Evolutionary conservation across 2,797 vertebrate species (phyloP).

Genomic region (Pseudochromis fuscus): DNA sequence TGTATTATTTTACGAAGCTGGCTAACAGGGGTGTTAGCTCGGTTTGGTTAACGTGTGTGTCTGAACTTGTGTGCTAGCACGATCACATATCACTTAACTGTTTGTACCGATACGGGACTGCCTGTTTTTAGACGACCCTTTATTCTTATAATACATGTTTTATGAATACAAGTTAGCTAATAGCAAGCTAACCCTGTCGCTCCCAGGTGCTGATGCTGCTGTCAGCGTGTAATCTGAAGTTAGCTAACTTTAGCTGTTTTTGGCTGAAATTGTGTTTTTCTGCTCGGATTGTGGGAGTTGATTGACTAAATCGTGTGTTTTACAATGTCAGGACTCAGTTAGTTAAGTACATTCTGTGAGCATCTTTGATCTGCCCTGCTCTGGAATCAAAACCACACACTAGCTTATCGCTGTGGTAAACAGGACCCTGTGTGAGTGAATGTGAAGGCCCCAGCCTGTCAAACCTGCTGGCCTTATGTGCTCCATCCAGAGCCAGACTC

Average conservation of each 20-base stretch:
- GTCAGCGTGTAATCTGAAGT: not conserved
- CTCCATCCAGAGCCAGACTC: slow-evolving; percentile 10
- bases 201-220: slow-evolving; percentile 33
- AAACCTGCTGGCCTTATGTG: slow-evolving; percentile 32
- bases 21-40: slow-evolving; percentile 52
- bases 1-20: not conserved
- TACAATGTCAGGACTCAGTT: not conserved
- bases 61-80: slow-evolving; percentile 30
- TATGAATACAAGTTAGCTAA: slow-evolving; percentile 36
- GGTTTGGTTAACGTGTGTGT: slow-evolving; percentile 16
- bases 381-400: not conserved
- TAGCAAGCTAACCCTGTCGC: slow-evolving; percentile 41
- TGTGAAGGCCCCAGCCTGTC: slow-evolving; percentile 31
- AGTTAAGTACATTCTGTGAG: slow-evolving; percentile 10
- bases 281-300: not conserved
- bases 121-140: fast-evolving
- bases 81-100: not conserved
- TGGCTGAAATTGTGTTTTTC: not conserved
- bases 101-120: not conserved
- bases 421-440: not conserved
- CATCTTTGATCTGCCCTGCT: slow-evolving; percentile 8
- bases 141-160: not conserved
- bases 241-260: slow-evolving; percentile 7
- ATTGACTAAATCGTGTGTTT: not conserved
- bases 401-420: not conserved